Evolutionary conservation across 2,113 vertebrate species (phyloP), one percentile per base, ranked within the genome.

Genomic region (Ursus arctos): DNA sequence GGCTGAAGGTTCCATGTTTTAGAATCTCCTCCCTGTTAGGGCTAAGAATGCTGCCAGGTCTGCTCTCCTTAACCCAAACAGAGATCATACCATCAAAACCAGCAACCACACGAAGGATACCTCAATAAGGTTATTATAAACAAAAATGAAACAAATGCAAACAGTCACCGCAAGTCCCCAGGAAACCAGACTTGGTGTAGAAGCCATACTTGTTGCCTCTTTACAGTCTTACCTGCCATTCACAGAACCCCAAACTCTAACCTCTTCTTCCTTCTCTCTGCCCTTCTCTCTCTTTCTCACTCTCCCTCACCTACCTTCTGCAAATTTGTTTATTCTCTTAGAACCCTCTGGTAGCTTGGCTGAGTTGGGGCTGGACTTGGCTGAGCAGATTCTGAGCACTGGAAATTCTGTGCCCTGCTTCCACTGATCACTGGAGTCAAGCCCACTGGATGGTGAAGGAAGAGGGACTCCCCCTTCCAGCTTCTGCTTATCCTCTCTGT

Each of bases 271-370:
- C 40, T 71, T 74, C 80, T 76, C 63, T 26, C 76, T 86, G 63
- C 55, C 53, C 71, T 69, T 57, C 74, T 18, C 40, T 82, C 81
- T 83, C 57, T 92, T 61, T 83, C 57, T n/a, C 47, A 2, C 47
- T 47, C 51, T 76, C 28, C 12, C 43, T 31, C 55, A 72, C 92
- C 81, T 91, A 88, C 53, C 80, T 97, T 81, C 80, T 97, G 65
- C 51, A 65, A 51, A 40, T 83, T n/a, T 36, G 84, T 43, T 76
- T 91, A 59, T 86, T 77, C 21, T 82, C 49, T 53, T 51, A 89
- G 40, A 36, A 43, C 22, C 14, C 22, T 72, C n/a, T 88, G 79
- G 12, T 6, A 53, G 21, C 72, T 55, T 43, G 47, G 82, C 31
- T 53, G 72, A 88, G 18, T 33, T 77, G 74, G 90, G 43, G 43